Evolutionary conservation across 2,888 invertebrate genomes (phyloP), one percentile per base, ranked within the genome.

Genomic region (Hermodice carunculata): DNA sequence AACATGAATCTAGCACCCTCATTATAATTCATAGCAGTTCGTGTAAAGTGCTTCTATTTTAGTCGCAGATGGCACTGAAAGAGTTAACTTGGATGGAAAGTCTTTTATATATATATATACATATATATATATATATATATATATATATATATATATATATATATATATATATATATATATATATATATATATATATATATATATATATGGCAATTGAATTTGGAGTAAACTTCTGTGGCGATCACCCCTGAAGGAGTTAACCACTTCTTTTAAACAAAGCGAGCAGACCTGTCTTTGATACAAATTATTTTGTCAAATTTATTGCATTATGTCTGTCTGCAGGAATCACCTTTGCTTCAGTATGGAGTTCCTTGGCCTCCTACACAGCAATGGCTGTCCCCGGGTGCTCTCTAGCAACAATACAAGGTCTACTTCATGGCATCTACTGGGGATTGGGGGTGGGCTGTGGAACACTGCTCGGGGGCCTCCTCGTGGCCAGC

Each of bases 331-430:
- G n/a, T n/a, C 40, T n/a, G 17, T 14, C 49, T 56, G 17, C 59
- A 70, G 70, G 68, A 2, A 48, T 69, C 28, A 70, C 70, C 14
- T 70, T 70, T 54, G 64, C 70, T n/a, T 44, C 54, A 6, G 54
- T 60, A 11, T 70, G 70, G 70, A 57, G 61, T 32, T 69, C 70
- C 31, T 19, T 70, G 37, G 64, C 62, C 17, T 40, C 65, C 8
- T 69, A 70, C 60, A 52, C 66, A 26, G 19, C 60, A 3, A 19
- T 57, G 22, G 54, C 68, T 8, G 66, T 70, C 11, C 70, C 70
- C 11, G 4, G 37, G 6, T 51, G 3, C 22, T 68, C 65, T 11
- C 37, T 70, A 24, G 70, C 68, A n/a, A 65, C 68, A 17, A 49
- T 69, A 3, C 60, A 66, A 60, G 70, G 70, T 5, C 66, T 69